phyloP scores from a whole-genome alignment of 2,888 invertebrate species.

The Aelia acuminata region DNA sequence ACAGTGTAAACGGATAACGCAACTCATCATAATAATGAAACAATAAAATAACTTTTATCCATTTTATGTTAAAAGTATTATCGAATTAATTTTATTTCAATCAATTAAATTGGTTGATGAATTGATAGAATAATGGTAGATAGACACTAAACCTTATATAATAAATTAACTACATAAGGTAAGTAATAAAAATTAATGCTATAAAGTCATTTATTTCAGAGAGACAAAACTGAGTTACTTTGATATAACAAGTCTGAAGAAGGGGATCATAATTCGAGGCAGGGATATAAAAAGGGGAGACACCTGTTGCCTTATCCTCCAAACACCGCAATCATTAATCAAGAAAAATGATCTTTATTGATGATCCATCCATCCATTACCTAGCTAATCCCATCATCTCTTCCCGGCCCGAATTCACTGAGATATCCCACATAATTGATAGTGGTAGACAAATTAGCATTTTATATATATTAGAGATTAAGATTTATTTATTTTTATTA shows the following conservation, averaged over 20 bases:
- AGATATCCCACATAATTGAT: background rate
- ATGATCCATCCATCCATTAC: constrained; percentile 26
- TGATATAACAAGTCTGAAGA: background rate
- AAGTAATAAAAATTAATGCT: background rate
- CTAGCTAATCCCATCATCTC: background rate
- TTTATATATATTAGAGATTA: background rate
- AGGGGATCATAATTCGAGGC: background rate
- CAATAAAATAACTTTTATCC: too few relatives aligned
- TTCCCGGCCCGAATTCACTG: background rate
- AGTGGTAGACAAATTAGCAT: background rate
- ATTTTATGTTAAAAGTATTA: too few relatives aligned
- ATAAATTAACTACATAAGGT: background rate
- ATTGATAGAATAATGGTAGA: too few relatives aligned
- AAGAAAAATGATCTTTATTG: constrained; percentile 46
- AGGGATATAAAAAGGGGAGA: background rate
- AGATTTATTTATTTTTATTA: too few relatives aligned
- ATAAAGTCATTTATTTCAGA: background rate
- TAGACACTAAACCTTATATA: too few relatives aligned
- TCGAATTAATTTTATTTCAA: too few relatives aligned
- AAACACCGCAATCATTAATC: constrained; percentile 22
- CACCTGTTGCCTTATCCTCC: constrained; percentile 21
- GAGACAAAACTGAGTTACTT: background rate
- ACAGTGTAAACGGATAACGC: too few relatives aligned
- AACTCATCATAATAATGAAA: too few relatives aligned
- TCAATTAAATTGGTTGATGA: too few relatives aligned